phyloP scores from a whole-genome alignment of 1,140 invertebrate species.

The Leptopilina boulardi region DNA sequence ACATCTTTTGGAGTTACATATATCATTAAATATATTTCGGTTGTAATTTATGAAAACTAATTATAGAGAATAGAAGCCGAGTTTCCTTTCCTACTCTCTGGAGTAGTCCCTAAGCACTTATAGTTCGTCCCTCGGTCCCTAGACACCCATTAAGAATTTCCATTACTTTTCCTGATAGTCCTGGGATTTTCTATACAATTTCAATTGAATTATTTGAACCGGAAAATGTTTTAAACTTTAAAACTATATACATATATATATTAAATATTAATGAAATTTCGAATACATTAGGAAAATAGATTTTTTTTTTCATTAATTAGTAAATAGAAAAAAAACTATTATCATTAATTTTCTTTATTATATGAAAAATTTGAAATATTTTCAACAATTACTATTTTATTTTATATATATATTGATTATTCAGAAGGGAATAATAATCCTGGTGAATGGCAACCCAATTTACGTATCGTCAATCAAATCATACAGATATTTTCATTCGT shows the following conservation, averaged over 20 bases:
- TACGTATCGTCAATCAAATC: neutral
- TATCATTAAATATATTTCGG: neutral
- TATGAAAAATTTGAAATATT: no score
- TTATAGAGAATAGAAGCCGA: neutral
- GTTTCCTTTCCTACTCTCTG: neutral
- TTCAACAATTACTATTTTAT: no score
- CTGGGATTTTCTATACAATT: conserved; percentile 17
- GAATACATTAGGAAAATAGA: neutral
- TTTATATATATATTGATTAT: neutral
- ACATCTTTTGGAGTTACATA: neutral
- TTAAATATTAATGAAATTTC: neutral
- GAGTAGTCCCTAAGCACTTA: conserved; percentile 12
- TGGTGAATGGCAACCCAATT: neutral
- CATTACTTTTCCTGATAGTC: conserved; percentile 13
- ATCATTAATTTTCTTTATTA: no score
- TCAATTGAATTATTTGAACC: conserved; percentile 14
- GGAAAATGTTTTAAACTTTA: conserved; percentile 1
- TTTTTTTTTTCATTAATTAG: neutral
- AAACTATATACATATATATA: neutral
- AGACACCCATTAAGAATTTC: conserved; percentile 13
- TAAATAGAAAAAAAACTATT: no score
- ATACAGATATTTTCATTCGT: neutral
- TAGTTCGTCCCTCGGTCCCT: neutral
- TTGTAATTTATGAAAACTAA: conserved; percentile 15
- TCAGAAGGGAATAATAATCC: neutral